phyloP scores from a whole-genome alignment of 1,140 invertebrate genomes.

The Drosophila lacertosa region DNA sequence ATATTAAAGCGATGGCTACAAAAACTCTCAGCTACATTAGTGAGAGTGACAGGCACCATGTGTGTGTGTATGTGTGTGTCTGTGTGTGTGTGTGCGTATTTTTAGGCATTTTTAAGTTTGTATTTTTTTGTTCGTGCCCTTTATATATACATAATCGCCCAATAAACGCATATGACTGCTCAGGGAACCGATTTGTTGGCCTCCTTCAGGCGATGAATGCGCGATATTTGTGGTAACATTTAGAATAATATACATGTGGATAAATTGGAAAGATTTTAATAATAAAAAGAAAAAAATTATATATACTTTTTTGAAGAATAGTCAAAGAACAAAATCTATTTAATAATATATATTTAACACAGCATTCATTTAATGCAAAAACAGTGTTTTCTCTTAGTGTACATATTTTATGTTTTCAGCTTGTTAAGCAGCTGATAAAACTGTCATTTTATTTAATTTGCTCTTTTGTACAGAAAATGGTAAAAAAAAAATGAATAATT shows the following conservation, averaged over 20 bases:
- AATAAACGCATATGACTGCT: slow-evolving; percentile 59
- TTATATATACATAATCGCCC: slow-evolving; percentile 57
- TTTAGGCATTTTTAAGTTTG: slow-evolving; percentile 48
- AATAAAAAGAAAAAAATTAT: background rate
- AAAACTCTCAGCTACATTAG: slow-evolving; percentile 33
- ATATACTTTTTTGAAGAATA: background rate
- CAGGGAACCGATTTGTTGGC: slow-evolving; percentile 29
- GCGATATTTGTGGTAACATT: slow-evolving; percentile 13
- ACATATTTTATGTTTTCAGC: background rate
- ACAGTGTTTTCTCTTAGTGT: background rate
- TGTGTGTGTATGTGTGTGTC: background rate
- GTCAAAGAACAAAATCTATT: too few relatives aligned
- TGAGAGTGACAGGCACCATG: slow-evolving; percentile 24
- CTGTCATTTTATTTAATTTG: slow-evolving; percentile 2
- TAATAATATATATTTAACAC: too few relatives aligned
- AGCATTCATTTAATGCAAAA: too few relatives aligned
- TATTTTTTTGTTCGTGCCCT: slow-evolving; percentile 6
- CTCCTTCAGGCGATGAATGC: slow-evolving; percentile 9
- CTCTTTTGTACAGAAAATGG: background rate
- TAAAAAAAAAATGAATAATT: slow-evolving; percentile 2
- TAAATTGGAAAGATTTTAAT: background rate
- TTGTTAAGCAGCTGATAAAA: background rate
- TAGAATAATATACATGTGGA: background rate
- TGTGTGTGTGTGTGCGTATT: slow-evolving; percentile 23
- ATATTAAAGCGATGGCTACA: slow-evolving; percentile 46